phyloP scores from a whole-genome alignment of 1,140 invertebrate species.

The Bombus difficillimus region DNA sequence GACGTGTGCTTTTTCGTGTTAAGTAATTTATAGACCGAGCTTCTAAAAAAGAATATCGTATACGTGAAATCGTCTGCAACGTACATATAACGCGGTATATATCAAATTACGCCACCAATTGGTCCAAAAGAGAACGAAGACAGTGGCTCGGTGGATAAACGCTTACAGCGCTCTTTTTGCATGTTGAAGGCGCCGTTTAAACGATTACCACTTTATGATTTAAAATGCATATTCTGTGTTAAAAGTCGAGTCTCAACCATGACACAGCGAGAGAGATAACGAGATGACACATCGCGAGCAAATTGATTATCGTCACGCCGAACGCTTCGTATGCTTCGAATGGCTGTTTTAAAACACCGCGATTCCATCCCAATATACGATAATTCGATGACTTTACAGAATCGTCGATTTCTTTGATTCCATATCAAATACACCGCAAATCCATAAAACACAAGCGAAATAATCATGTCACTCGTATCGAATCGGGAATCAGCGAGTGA shows the following conservation, averaged over 20 bases:
- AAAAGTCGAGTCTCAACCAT: background rate
- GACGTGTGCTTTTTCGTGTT: too few species aligned
- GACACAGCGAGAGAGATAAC: background rate
- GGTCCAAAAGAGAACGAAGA: too few species aligned
- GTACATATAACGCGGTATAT: too few species aligned
- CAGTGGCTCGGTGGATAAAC: too few species aligned
- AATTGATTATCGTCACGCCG: background rate
- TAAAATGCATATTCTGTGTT: too few species aligned
- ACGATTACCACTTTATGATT: background rate
- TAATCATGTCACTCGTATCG: too few species aligned
- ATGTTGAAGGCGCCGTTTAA: background rate
- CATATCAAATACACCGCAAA: background rate
- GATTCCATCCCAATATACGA: background rate
- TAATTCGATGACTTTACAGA: constrained; percentile 7
- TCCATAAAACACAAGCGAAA: background rate
- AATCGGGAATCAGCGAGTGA: too few species aligned
- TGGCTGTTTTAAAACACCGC: background rate
- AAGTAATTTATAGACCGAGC: too few species aligned
- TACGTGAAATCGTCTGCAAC: too few species aligned
- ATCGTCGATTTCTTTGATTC: background rate
- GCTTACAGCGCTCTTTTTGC: background rate
- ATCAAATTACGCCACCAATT: too few species aligned
- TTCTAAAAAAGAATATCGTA: too few species aligned
- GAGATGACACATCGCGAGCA: constrained; percentile 5
- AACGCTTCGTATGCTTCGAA: background rate